Base-by-base conservation (phyloP, 1,140 invertebrate genomes). In the Drosophila orena region DNA sequence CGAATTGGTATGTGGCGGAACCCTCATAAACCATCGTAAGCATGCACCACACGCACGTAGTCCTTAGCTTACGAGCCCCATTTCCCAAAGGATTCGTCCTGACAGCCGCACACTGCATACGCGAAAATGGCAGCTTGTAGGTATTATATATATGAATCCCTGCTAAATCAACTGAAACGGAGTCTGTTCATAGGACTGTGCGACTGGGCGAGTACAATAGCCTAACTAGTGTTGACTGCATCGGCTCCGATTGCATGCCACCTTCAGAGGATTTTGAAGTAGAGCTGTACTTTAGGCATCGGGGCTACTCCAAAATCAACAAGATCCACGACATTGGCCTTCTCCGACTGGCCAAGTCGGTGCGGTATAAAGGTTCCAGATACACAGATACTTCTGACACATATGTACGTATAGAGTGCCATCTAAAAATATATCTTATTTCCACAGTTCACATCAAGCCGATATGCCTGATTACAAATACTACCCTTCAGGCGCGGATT, bases 71-170 rank as follows among this genome's bases (percentile, higher is more conserved):
- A 5, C 5, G 11, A 35, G 3, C 11, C n/a, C 0, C 11, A 1
- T 1, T 30, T 27, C 24, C 17, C 5, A 6, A 12, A 68, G 64
- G 37, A 27, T 68, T 37, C 15, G 15, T 68, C 0, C 12, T 68
- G 58, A 68, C 64, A 15, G 64, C 64, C 3, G 20, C 35, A 6
- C 64, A 68, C 37, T 68, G 64, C 58, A 62, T 68, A n/a, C 4
- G 3, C 4, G 0, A 8, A 3, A 12, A 8, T 0, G 46, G 52
- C 10, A 12, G 0, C 8, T 11, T 68, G 64, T 68, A 43, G 15
- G 64, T 64, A 43, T 8, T 0, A 1, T 0, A 6, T 0, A 1
- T 0, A 6, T 7, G 12, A 8, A 2, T 3, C n/a, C 2, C 0
- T 20, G 2, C 30, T 6, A 12, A 5, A 0, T 40, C 4, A 11